A percentile compares a stretch with the other conserved stretches of the same genome.
phyloP scores from a whole-genome alignment of 2,888 invertebrate species.

The Drosophila algonquin region DNA sequence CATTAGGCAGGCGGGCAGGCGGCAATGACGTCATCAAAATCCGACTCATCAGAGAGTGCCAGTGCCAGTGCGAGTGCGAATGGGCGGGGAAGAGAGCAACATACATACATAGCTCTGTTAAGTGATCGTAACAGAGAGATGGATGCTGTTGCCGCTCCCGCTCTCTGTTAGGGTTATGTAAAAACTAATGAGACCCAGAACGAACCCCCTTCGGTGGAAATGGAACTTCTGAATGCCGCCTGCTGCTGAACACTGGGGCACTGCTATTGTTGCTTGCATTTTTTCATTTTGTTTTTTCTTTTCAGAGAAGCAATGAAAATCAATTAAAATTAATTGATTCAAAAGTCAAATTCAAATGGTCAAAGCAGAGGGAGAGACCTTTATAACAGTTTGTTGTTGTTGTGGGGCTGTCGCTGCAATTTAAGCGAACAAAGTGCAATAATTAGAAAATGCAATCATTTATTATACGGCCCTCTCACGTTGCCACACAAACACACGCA shows the following conservation, averaged over 20 bases:
- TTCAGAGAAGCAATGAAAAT: conserved; percentile 76
- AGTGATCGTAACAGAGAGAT: conserved; percentile 1
- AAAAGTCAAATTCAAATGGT: conserved; percentile 66
- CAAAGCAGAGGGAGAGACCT: conserved; percentile 35
- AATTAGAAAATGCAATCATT: conserved; percentile 69
- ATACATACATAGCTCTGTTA: background rate
- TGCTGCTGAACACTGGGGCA: conserved; percentile 1
- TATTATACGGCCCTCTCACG: conserved; percentile 19
- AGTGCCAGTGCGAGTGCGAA: conserved; percentile 5
- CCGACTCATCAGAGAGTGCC: background rate
- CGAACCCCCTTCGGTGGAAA: conserved; percentile 26
- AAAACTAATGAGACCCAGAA: conserved; percentile 40
- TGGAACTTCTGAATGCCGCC: background rate
- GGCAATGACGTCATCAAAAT: conserved; percentile 36
- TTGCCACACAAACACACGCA: conserved; percentile 8
- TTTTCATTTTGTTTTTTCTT: background rate
- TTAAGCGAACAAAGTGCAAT: conserved; percentile 75
- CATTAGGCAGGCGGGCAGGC: background rate
- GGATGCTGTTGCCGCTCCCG: conserved; percentile 1
- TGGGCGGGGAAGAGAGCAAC: background rate
- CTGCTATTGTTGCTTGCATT: conserved; percentile 49
- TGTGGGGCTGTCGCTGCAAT: conserved; percentile 45
- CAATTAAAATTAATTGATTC: conserved; percentile 80
- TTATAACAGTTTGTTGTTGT: conserved; percentile 26
- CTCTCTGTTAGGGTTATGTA: conserved; percentile 40